Evolutionary conservation across 2,113 vertebrate species (phyloP).

Genomic region (Odocoileus virginianus): DNA sequence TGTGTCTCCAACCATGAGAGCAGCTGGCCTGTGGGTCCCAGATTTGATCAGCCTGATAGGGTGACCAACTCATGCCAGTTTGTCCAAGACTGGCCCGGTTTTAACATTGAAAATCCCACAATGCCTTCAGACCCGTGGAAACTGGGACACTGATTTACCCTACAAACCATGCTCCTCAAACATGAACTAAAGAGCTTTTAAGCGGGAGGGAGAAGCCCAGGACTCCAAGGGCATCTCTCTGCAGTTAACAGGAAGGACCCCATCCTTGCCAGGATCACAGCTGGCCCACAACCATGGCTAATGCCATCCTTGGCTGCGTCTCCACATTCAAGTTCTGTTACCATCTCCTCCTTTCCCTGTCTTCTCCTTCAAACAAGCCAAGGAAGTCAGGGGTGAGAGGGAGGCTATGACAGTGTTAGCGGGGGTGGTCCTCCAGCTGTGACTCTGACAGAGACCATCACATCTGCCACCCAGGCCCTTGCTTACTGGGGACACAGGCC

Average conservation of each 20-base stretch:
- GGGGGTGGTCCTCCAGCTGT: not conserved
- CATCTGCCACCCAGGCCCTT: not conserved
- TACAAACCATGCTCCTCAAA: not conserved
- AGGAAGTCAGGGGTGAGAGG: too few species aligned
- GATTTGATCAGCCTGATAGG: not conserved
- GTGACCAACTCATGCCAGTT: not conserved
- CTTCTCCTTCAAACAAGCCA: not conserved
- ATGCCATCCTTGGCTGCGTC: not conserved
- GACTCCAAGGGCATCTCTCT: too few species aligned
- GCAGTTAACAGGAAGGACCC: not conserved
- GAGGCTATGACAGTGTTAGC: accelerated
- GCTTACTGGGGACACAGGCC: not conserved
- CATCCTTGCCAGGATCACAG: not conserved
- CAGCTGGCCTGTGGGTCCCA: not conserved
- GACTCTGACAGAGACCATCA: not conserved
- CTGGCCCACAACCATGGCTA: not conserved
- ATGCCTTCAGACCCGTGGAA: not conserved
- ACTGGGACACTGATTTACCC: not conserved
- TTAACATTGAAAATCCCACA: not conserved
- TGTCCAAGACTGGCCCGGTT: not conserved
- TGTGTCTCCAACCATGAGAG: not conserved
- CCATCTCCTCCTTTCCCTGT: not conserved
- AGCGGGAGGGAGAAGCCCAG: not conserved
- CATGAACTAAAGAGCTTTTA: not conserved
- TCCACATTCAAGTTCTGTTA: not conserved